phyloP scores from a whole-genome alignment of 2,888 invertebrate species.

The Euzophera pinguis region DNA sequence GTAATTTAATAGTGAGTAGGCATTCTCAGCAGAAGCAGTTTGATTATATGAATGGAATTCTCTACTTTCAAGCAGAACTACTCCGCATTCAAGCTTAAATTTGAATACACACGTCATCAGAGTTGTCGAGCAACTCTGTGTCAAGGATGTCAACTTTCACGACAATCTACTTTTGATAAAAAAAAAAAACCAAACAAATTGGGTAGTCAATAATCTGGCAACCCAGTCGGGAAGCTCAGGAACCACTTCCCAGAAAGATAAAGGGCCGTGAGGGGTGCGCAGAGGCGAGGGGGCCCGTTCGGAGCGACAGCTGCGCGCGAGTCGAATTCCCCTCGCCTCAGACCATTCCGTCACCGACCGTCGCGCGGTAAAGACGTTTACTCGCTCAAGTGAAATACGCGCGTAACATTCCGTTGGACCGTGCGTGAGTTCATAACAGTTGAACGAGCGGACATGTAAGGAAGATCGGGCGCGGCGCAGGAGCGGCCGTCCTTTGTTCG shows the following conservation, averaged over 20 bases:
- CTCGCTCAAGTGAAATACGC: slow-evolving; percentile 38
- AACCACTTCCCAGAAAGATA: slow-evolving; percentile 80
- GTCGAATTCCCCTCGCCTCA: slow-evolving; percentile 58
- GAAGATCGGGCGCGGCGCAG: slow-evolving; percentile 49
- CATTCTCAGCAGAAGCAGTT: too few species aligned
- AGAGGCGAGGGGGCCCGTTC: slow-evolving; percentile 41
- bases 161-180: slow-evolving; percentile 12
- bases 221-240: slow-evolving; percentile 75
- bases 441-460: slow-evolving; percentile 26
- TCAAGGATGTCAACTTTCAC: slow-evolving; percentile 50
- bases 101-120: slow-evolving; percentile 5
- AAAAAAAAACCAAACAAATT: background rate
- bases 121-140: slow-evolving; percentile 8
- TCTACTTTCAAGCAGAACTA: slow-evolving; percentile 10
- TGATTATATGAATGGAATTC: background rate
- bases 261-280: slow-evolving; percentile 55
- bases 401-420: slow-evolving; percentile 54
- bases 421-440: slow-evolving; percentile 46
- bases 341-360: slow-evolving; percentile 57
- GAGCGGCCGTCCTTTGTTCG: slow-evolving; percentile 63
- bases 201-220: slow-evolving; percentile 40
- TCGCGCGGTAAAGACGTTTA: slow-evolving; percentile 39
- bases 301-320: slow-evolving; percentile 74
- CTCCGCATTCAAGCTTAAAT: slow-evolving; percentile 6
- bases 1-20: too few species aligned